Conservation (phyloP, 2,888 invertebrate species). For the Tromatobia lineatoria region DNA sequence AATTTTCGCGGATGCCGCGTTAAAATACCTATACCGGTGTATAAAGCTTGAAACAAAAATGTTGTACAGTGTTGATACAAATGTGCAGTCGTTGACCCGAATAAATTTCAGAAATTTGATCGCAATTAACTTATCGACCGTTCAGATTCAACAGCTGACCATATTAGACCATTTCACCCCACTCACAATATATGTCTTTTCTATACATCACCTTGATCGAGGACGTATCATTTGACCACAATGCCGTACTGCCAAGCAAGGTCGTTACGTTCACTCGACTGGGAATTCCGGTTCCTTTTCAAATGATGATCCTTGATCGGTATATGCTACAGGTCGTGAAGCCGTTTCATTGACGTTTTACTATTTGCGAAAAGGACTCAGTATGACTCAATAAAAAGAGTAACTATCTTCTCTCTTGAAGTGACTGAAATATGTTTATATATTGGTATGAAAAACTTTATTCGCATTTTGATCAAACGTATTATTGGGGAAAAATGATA, state of each 20-base stretch:
- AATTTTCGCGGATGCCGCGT: too few species aligned
- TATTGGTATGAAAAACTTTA: background rate
- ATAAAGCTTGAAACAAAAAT: too few species aligned
- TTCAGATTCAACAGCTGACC: too few species aligned
- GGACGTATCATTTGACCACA: constrained; percentile 13
- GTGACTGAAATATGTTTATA: background rate
- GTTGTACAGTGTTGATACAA: too few species aligned
- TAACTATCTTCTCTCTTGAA: background rate
- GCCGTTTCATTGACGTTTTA: background rate
- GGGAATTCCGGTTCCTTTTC: constrained; percentile 57
- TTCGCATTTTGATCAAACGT: too few species aligned
- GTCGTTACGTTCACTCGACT: constrained; percentile 39
- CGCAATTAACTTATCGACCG: too few species aligned
- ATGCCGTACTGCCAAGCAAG: constrained; percentile 26
- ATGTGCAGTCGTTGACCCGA: background rate
- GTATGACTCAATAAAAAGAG: background rate
- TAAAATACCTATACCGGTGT: too few species aligned
- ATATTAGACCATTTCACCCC: too few species aligned
- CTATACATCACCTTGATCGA: constrained; percentile 15
- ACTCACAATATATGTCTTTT: background rate
- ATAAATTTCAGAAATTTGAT: background rate
- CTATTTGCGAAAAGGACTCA: background rate
- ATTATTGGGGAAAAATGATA: too few species aligned
- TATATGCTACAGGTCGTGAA: constrained; percentile 24
- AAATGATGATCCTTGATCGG: constrained; percentile 42